phyloP scores from a whole-genome alignment of 2,797 vertebrate species.

The Crenichthys baileyi region DNA sequence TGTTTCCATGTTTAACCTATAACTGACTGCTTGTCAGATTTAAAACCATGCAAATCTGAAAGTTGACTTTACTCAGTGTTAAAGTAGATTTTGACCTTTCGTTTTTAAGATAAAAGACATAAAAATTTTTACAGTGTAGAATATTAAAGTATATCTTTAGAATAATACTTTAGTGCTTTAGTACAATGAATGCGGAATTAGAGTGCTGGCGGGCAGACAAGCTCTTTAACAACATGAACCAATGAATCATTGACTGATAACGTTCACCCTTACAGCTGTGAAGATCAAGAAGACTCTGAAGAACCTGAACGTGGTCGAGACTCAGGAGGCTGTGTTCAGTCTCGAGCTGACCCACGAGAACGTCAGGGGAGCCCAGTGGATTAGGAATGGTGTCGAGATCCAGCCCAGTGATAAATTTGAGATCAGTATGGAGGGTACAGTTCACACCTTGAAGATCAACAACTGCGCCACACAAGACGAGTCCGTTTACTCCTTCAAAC shows the following conservation, averaged over 20 bases:
- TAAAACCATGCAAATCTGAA: no score
- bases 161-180: background rate
- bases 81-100: no score
- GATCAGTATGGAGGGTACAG: slow-evolving; percentile 84
- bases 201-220: background rate
- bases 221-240: background rate
- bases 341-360: slow-evolving; percentile 93
- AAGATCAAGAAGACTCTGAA: slow-evolving; percentile 97
- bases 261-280: slow-evolving; percentile 83
- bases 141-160: background rate
- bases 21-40: no score
- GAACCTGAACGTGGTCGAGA: slow-evolving; percentile 95
- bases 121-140: no score
- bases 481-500: slow-evolving; percentile 95
- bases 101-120: no score
- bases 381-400: slow-evolving; percentile 93
- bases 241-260: background rate
- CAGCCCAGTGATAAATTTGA: slow-evolving; percentile 88
- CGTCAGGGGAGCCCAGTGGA: slow-evolving; percentile 93
- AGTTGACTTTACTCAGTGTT: no score
- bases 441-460: slow-evolving; percentile 89
- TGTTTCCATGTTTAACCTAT: no score
- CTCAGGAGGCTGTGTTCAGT: slow-evolving; percentile 91
- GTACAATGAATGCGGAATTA: no score
- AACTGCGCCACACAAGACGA: slow-evolving; percentile 89